These are phyloP conservation scores for Datnioides undecimradiatus DNA, from an alignment of 2,113 vertebrate genomes.

Conservation along the genomic window DNA sequence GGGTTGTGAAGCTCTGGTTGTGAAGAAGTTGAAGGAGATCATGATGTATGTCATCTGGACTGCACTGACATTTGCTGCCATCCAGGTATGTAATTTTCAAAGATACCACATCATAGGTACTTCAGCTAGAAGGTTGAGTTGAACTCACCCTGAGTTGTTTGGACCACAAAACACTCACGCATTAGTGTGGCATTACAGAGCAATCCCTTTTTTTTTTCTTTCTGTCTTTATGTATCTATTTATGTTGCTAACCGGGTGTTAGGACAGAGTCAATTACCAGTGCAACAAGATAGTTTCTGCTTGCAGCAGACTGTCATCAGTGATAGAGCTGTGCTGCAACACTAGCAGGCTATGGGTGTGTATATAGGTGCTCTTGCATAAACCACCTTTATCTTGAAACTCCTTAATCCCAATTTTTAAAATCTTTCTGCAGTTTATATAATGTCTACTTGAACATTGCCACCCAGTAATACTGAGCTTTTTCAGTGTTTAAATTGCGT, in stretches of 20 bases:
- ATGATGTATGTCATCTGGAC: conserved; percentile 99
- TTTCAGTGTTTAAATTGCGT: too few relatives aligned
- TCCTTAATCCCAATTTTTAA: too few relatives aligned
- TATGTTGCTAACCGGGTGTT: background rate
- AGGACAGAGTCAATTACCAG: background rate
- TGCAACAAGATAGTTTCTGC: background rate
- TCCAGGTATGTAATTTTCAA: conserved; percentile 87
- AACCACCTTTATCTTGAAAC: too few relatives aligned
- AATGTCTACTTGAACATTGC: too few relatives aligned
- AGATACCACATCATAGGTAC: too few relatives aligned
- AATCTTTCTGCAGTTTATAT: too few relatives aligned
- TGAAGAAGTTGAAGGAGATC: conserved; percentile 96
- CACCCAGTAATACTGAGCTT: too few relatives aligned
- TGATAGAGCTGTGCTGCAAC: background rate
- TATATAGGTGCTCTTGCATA: background rate
- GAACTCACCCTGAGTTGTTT: too few relatives aligned
- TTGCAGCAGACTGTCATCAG: background rate
- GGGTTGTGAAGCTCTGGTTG: conserved; percentile 95
- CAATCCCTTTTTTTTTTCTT: background rate
- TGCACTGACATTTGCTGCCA: conserved; percentile 92
- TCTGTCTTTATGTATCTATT: background rate
- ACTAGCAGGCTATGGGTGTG: too few relatives aligned
- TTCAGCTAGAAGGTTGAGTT: too few relatives aligned
- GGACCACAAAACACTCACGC: too few relatives aligned
- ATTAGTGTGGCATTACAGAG: too few relatives aligned